Percentiles rank a stretch among this genome's conserved stretches.
Evolutionary conservation across 2,888 invertebrate genomes (phyloP).

Genomic region (Carcina quercana): DNA sequence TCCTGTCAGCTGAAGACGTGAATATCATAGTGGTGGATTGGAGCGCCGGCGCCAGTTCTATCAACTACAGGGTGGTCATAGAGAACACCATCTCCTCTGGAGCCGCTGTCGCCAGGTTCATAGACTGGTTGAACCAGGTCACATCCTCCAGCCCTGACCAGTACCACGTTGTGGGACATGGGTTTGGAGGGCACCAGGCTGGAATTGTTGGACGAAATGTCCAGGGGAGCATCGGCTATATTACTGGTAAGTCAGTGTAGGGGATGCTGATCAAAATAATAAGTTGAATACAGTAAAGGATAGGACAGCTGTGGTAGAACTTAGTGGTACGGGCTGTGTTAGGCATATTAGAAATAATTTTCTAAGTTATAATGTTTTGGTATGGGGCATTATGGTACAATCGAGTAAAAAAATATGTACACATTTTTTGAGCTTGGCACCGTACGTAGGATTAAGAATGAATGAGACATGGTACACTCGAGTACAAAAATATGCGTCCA

Average conservation of each 20-base stretch:
- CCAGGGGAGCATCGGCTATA: slow-evolving; percentile 35
- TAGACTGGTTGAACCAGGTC: slow-evolving; percentile 39
- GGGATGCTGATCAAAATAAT: too few relatives aligned
- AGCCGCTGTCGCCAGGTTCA: slow-evolving; percentile 37
- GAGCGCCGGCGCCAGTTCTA: slow-evolving; percentile 37
- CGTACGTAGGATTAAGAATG: too few relatives aligned
- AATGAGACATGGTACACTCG: too few relatives aligned
- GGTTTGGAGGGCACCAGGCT: slow-evolving; percentile 47
- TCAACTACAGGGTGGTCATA: slow-evolving; percentile 32
- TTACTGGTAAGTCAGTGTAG: slow-evolving; percentile 49
- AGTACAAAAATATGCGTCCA: too few relatives aligned
- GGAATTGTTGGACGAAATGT: slow-evolving; percentile 44
- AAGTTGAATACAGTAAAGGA: too few relatives aligned
- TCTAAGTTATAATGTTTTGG: too few relatives aligned
- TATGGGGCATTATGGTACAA: too few relatives aligned
- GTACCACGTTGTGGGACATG: slow-evolving; percentile 48
- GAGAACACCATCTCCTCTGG: slow-evolving; percentile 39
- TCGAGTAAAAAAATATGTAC: too few relatives aligned
- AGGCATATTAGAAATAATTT: too few relatives aligned
- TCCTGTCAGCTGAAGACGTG: slow-evolving; percentile 41
- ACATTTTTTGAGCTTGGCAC: too few relatives aligned
- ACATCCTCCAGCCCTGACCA: slow-evolving; percentile 27
- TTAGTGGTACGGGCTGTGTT: too few relatives aligned
- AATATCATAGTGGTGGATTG: slow-evolving; percentile 55
- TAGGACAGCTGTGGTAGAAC: too few relatives aligned